phyloP scores from a whole-genome alignment of 1,140 invertebrate genomes.

The Hyles euphorbiae region DNA sequence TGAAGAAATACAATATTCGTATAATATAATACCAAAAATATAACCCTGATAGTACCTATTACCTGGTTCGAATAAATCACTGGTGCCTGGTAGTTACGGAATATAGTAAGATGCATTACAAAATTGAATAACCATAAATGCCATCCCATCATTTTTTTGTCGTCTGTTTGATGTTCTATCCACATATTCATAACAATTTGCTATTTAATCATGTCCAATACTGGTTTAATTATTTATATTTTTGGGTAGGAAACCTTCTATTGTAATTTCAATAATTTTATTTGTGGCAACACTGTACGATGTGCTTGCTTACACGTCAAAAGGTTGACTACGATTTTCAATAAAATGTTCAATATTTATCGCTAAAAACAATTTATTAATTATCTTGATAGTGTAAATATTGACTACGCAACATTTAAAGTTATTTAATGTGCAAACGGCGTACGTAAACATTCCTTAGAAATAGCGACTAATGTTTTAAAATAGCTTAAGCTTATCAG shows the following conservation, averaged over 20 bases:
- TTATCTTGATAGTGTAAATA: conserved; percentile 19
- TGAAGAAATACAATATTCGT: too few species aligned
- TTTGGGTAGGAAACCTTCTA: not conserved
- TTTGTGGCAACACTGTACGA: conserved; percentile 17
- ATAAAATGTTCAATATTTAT: conserved; percentile 50
- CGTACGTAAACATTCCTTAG: conserved; percentile 44
- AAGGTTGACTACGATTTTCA: conserved; percentile 41
- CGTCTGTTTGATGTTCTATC: too few species aligned
- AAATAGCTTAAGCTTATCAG: conserved; percentile 50
- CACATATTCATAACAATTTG: too few species aligned
- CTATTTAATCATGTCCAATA: too few species aligned
- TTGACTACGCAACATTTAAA: conserved; percentile 19
- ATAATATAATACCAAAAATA: too few species aligned
- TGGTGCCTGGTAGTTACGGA: too few species aligned
- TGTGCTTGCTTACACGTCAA: conserved; percentile 68
- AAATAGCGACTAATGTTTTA: conserved; percentile 53
- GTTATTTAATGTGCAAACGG: conserved; percentile 33
- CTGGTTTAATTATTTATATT: too few species aligned
- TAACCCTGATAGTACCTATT: too few species aligned
- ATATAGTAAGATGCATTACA: too few species aligned
- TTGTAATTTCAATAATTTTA: not conserved
- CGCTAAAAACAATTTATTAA: conserved; percentile 26
- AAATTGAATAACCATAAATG: too few species aligned
- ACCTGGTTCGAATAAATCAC: too few species aligned
- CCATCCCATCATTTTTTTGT: too few species aligned